Evolutionary conservation across 2,797 vertebrate genomes (phyloP), one percentile per base, ranked within the genome.

Genomic region (Orientallactaga sibirica): DNA sequence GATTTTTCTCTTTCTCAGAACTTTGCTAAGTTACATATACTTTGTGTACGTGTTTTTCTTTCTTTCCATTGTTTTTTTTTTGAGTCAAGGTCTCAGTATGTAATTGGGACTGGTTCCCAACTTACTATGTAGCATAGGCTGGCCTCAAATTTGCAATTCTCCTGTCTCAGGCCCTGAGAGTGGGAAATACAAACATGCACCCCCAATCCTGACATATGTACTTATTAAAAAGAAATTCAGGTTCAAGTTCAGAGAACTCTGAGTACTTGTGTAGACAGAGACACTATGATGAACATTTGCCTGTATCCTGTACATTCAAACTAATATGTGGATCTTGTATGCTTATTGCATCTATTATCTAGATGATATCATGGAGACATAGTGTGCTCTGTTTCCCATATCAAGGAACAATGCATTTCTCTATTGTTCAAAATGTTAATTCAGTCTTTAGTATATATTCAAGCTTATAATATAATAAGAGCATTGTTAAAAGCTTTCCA

Each of bases 151-250:
- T 20, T 64, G 18, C 7, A 64, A 64, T 64, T 7, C 19, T 64
- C 62, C 6, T 64, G 19, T 18, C 62, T 64, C 18, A 64, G 62
- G 19, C 7, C 19, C 62, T 64, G 62, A 64, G 62, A 64, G 5
- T 64, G 19, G 4, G 62, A 22, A 64, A 20, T 7, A 64, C 3
- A 64, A 22, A 7, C 22, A 22, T 24, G 22, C 20, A 1, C 7
- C 22, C 19, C 62, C 22, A 64, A 5, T 19, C 62, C 3, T 24
- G 62, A 24, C 41, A n/a, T 15, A 43, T 81, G 37, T 41, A 27
- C 70, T 86, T 77, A 33, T 27, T 86, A 70, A 73, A 88, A 66
- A 88, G 52, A 83, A 92, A 92, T 64, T 55, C 48, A 67, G 77
- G 29, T 37, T 67, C 37, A 55, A 2, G 78, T 82, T 78, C 66